phyloP scores from a whole-genome alignment of 2,113 vertebrate species.

The Amazona vittata region DNA sequence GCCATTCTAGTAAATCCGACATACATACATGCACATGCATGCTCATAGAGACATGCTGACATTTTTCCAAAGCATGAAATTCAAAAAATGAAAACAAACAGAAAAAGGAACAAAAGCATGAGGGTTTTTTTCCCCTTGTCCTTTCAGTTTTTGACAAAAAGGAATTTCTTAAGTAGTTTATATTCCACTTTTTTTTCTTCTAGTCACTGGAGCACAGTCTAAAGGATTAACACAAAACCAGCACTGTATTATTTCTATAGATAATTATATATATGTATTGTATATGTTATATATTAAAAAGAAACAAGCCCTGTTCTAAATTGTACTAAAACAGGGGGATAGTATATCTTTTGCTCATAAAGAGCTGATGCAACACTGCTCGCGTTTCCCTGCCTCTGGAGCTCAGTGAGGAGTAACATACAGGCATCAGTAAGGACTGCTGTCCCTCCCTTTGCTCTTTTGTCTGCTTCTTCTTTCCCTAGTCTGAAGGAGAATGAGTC shows the following conservation, averaged over 20 bases:
- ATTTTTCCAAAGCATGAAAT: background rate
- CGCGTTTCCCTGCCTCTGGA: background rate
- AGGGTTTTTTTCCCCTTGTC: fast-evolving
- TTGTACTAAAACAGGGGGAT: background rate
- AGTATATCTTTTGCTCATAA: background rate
- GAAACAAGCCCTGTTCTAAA: background rate
- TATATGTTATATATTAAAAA: background rate
- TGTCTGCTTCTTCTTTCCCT: background rate
- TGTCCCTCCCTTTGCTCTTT: background rate
- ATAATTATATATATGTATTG: background rate
- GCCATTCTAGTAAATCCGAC: background rate
- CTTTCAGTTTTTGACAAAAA: background rate
- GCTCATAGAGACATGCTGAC: background rate
- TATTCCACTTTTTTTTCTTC: background rate
- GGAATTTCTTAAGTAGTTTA: background rate
- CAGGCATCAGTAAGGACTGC: background rate
- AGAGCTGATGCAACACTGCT: background rate
- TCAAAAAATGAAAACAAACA: background rate
- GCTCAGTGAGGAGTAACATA: background rate
- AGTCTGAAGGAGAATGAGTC: background rate
- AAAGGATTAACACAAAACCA: background rate
- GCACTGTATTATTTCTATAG: background rate
- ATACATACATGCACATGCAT: background rate
- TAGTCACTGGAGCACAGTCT: background rate
- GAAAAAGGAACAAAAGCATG: background rate